These are phyloP conservation scores for Phymorhynchus buccinoides DNA, from an alignment of 1,140 invertebrate genomes.

Conservation along the genomic window DNA sequence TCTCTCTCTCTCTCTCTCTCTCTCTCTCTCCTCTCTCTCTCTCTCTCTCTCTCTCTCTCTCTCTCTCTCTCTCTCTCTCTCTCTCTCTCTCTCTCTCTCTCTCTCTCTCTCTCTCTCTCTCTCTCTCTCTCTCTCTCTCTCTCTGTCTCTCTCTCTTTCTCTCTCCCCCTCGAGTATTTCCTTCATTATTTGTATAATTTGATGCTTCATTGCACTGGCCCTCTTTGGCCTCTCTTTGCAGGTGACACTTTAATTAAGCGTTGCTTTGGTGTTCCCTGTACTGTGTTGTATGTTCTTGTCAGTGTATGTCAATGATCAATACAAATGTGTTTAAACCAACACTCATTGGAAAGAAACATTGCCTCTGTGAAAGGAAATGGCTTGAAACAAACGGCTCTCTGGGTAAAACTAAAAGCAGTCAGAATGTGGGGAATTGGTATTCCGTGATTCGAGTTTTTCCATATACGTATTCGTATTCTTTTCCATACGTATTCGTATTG, in stretches of 20 bases:
- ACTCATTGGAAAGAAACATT: no score
- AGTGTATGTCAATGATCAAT: not conserved
- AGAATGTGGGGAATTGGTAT: no score
- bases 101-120: not conserved
- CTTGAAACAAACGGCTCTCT: not conserved
- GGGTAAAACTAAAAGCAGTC: no score
- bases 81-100: not conserved
- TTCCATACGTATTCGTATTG: not conserved
- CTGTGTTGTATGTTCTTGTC: not conserved
- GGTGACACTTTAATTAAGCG: not conserved
- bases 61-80: not conserved
- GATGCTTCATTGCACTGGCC: not conserved
- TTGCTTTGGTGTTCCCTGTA: not conserved
- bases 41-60: not conserved
- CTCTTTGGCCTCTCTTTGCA: not conserved
- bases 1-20: no score
- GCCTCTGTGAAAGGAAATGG: not conserved
- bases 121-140: not conserved
- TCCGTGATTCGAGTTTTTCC: not conserved
- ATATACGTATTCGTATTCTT: not conserved
- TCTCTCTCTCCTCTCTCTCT: not conserved
- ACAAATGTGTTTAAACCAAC: no score
- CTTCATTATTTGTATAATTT: not conserved
- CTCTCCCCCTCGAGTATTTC: not conserved
- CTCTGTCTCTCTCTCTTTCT: conserved; percentile 1